A percentile compares a stretch with the other conserved stretches of the same genome.
Conservation (phyloP, 2,113 vertebrate genomes). For the Scolopax mira region DNA sequence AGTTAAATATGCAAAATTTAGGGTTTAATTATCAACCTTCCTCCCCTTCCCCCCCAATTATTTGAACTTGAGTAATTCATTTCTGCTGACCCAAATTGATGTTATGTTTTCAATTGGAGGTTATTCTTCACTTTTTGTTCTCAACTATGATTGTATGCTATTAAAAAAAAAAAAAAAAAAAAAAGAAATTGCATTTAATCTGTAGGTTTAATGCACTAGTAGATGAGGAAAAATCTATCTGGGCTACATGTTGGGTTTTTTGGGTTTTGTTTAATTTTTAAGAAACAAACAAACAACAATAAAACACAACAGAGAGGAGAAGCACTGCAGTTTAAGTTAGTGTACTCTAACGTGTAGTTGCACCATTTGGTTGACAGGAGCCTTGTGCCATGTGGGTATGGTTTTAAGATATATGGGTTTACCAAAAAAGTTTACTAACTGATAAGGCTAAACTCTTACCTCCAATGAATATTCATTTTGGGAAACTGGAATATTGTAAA, state of each 20-base stretch:
- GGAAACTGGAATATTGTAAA: not conserved
- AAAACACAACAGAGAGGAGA: not conserved
- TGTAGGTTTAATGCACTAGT: not conserved
- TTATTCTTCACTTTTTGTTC: not conserved
- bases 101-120: not conserved
- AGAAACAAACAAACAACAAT: not conserved
- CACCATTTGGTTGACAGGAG: not conserved
- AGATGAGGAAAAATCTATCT: not conserved
- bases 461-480: not conserved
- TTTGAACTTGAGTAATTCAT: not conserved
- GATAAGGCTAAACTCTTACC: not conserved
- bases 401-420: not conserved
- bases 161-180: not conserved
- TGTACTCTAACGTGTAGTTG: not conserved
- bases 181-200: not conserved
- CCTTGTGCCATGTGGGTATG: not conserved
- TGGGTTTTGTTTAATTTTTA: not conserved
- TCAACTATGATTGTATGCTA: not conserved
- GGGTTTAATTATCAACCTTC: not conserved
- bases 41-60: not conserved
- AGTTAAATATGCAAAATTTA: not conserved
- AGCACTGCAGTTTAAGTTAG: not conserved
- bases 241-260: accelerated
- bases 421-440: not conserved
- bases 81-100: not conserved